Base-by-base conservation (phyloP, 1,140 invertebrate genomes). In the Zaprionus ghesquierei region DNA sequence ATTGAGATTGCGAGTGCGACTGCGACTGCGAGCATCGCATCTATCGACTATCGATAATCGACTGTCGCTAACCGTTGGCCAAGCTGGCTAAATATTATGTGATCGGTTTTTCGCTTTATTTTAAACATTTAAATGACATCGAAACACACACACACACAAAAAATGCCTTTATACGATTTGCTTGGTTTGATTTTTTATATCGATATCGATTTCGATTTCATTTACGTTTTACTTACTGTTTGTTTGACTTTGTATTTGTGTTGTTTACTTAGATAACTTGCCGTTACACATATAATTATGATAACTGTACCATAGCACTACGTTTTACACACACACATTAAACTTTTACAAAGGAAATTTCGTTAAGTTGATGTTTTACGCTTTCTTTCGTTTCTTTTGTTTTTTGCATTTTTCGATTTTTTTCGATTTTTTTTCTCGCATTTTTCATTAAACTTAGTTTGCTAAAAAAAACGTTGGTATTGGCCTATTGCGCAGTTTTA, bases 381-480 rank as follows among this genome's bases (percentile, higher is more conserved):
- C 18, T 13, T 13, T 3, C 9, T 51, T 33, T 25, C 60, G 31
- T 49, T 72, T 44, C 20, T 54, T 38, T 51, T 51, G 58, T 66
- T 54, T 54, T 70, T 72, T 25, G 4, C 22, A 22, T 53, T 62
- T 54, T 49, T 63, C 5, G 10, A 22, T 33, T 44, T 73, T n/a
- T 53, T 53, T n/a, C 33, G 41, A 41, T 68, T 68, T 76, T 35
- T 80, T 50, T 29, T 27, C 35, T 59, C 27, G 49, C 51, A 64
- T 77, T 69, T 46, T 38, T 68, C 54, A 59, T 63, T 84, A 53
- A 35, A 65, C 82, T 87, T 86, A 87, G 53, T 51, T 81, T 79
- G 77, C 79, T 80, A 85, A 73, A 82, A 86, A 82, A 77, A 82
- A 87, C 68, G 75, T 86, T 81, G 78, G 59, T 87, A 87, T 86